Evolutionary conservation across 1,140 invertebrate species (phyloP).

Genomic region (Coboldia fuscipes): DNA sequence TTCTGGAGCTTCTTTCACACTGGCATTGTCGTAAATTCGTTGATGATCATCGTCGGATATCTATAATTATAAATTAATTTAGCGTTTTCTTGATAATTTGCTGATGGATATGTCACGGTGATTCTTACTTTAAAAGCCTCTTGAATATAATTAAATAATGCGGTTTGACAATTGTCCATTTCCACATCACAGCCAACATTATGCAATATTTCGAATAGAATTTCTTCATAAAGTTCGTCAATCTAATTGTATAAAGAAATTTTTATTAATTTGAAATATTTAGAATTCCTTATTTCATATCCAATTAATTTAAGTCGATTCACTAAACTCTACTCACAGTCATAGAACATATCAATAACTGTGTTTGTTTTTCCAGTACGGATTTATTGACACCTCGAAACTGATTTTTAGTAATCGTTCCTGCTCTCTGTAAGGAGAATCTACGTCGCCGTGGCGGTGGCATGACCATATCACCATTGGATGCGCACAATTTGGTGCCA

Average conservation of each 20-base stretch:
- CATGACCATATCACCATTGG: too few relatives aligned
- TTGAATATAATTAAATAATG: constrained; percentile 62
- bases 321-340: constrained; percentile 49
- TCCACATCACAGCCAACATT: constrained; percentile 64
- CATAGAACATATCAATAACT: constrained; percentile 45
- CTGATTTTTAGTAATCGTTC: constrained; percentile 15
- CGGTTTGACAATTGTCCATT: constrained; percentile 39
- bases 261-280: background rate
- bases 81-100: too few relatives aligned
- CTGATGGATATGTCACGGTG: too few relatives aligned
- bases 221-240: constrained; percentile 79
- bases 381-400: constrained; percentile 59
- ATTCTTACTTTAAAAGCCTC: constrained; percentile 66
- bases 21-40: constrained; percentile 39
- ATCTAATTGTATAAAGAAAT: constrained; percentile 37
- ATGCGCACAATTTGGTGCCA: too few relatives aligned
- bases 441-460: too few relatives aligned
- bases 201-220: constrained; percentile 81
- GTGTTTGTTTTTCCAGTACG: constrained; percentile 42
- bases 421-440: constrained; percentile 19
- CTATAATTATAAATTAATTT: too few relatives aligned
- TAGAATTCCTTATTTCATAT: too few relatives aligned
- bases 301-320: too few relatives aligned
- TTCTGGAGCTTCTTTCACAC: constrained; percentile 68
- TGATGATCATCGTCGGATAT: constrained; percentile 51